Conservation (phyloP, 2,113 vertebrate genomes). For the Seriola rivoliana region DNA sequence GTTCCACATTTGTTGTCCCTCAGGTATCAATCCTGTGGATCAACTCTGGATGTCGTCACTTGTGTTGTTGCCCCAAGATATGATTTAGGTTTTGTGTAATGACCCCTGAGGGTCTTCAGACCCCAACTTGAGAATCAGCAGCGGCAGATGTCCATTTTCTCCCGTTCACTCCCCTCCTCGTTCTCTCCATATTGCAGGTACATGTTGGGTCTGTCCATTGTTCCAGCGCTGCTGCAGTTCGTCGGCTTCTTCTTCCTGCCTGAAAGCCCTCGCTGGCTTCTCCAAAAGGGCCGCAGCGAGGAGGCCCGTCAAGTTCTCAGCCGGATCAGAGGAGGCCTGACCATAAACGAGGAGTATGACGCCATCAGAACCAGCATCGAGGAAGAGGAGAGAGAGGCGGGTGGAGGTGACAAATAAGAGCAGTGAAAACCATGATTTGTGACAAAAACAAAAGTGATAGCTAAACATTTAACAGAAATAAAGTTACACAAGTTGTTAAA, state of each 20-base stretch:
- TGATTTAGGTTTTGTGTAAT: not conserved
- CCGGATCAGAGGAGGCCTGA: constrained; percentile 89
- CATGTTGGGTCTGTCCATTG: constrained; percentile 93
- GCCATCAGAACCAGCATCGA: constrained; percentile 87
- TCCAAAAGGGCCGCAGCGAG: constrained; percentile 92
- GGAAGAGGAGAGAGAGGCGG: constrained; percentile 89
- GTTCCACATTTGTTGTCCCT: no score
- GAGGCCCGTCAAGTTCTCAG: constrained; percentile 89
- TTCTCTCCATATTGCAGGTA: constrained; percentile 82
- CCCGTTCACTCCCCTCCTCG: no score
- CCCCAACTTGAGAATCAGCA: no score
- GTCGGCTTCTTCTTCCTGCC: constrained; percentile 95
- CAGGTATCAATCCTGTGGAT: not conserved
- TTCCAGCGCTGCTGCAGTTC: constrained; percentile 93
- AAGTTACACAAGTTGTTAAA: not conserved
- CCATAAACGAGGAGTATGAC: constrained; percentile 77
- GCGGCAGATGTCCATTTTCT: not conserved
- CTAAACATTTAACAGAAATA: not conserved
- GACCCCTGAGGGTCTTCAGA: no score
- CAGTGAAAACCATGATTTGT: not conserved
- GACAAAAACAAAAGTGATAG: not conserved
- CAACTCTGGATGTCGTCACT: no score
- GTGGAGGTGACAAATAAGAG: constrained; percentile 80
- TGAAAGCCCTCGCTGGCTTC: constrained; percentile 97
- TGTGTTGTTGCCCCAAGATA: not conserved